phyloP scores from a whole-genome alignment of 2,797 vertebrate species.

The Hippoglossus hippoglossus region DNA sequence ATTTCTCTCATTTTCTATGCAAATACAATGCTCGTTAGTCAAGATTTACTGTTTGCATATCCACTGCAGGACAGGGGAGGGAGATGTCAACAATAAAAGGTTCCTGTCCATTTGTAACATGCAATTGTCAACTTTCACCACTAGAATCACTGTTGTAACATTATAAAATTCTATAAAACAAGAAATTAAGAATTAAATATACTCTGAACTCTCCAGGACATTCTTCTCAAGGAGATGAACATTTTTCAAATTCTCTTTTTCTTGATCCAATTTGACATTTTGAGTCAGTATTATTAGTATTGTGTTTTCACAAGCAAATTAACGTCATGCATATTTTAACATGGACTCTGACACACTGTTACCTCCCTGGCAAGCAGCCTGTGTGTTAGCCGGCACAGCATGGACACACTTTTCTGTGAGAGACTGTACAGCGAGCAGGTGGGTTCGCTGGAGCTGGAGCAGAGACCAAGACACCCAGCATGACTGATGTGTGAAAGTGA shows the following conservation, averaged over 20 bases:
- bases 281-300: conserved; percentile 4
- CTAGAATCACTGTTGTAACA: background rate
- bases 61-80: conserved; percentile 62
- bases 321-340: conserved; percentile 37
- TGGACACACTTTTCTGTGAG: conserved; percentile 44
- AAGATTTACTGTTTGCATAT: conserved; percentile 76
- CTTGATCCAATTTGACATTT: too few relatives aligned
- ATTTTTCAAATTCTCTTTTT: too few relatives aligned
- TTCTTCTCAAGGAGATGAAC: too few relatives aligned
- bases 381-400: conserved; percentile 59
- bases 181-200: background rate
- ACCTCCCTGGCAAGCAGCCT: conserved; percentile 74
- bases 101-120: background rate
- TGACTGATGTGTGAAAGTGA: conserved; percentile 14
- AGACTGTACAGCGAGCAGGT: conserved; percentile 52
- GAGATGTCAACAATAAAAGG: background rate
- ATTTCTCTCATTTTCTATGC: conserved; percentile 48
- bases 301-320: background rate
- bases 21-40: conserved; percentile 41
- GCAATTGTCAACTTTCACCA: background rate
- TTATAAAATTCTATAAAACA: too few relatives aligned
- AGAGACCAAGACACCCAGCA: conserved; percentile 61
- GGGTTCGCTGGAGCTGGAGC: conserved; percentile 67
- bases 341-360: conserved; percentile 43
- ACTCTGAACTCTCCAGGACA: too few relatives aligned